A percentile compares a stretch with the other conserved stretches of the same genome.
Evolutionary conservation across 1,140 invertebrate genomes (phyloP).

Genomic region (Glomeris maerens): DNA sequence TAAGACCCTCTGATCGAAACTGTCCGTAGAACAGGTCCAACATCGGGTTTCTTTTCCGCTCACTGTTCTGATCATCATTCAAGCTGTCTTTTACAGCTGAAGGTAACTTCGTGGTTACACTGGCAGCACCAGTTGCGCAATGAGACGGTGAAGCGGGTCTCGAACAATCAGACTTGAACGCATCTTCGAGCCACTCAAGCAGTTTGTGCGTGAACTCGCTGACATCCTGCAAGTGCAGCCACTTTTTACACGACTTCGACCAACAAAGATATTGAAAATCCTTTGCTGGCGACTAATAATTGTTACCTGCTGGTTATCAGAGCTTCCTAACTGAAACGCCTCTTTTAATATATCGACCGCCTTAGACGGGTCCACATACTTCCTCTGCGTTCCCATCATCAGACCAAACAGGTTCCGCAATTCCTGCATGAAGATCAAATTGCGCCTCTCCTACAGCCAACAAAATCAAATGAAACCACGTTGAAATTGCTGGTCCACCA

Average conservation of each 20-base stretch:
- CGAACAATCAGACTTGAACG: slow-evolving; percentile 25
- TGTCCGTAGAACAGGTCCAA: slow-evolving; percentile 37
- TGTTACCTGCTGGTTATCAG: slow-evolving; percentile 31
- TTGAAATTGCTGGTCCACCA: no score
- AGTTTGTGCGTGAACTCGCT: slow-evolving; percentile 39
- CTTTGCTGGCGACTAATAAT: no score
- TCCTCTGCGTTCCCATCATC: slow-evolving; percentile 32
- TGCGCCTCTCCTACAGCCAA: slow-evolving; percentile 25
- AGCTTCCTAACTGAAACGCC: slow-evolving; percentile 26
- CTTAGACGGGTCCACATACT: slow-evolving; percentile 37
- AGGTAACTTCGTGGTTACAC: no score
- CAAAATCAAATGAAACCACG: not conserved
- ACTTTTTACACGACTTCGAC: no score
- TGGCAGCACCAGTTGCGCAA: not conserved
- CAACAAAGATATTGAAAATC: no score
- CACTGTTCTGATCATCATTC: no score
- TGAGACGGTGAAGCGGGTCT: not conserved
- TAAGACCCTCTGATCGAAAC: slow-evolving; percentile 31
- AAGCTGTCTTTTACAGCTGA: no score
- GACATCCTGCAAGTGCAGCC: slow-evolving; percentile 32
- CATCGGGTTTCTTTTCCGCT: slow-evolving; percentile 34
- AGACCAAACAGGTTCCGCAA: slow-evolving; percentile 35
- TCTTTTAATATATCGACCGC: slow-evolving; percentile 35
- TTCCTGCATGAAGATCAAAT: slow-evolving; percentile 32
- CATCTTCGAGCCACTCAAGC: slow-evolving; percentile 37